Evolutionary conservation across 2,797 vertebrate genomes (phyloP), one percentile per base, ranked within the genome.

Genomic region (Pyrocephalus nanus): DNA sequence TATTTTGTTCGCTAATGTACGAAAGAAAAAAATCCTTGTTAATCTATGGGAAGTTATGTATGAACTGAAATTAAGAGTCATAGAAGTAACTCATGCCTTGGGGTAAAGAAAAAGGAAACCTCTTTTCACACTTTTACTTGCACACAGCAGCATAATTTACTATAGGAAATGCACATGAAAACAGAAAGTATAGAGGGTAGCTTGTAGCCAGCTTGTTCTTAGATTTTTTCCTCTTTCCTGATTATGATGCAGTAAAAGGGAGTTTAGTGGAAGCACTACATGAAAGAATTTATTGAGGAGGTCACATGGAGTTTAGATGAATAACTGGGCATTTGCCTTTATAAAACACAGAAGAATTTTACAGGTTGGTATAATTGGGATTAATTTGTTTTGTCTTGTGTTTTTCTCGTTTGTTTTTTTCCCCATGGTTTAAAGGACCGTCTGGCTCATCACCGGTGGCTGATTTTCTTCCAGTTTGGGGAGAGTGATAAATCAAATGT

Each of bases 401-500:
- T 43, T 32, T 64, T 75, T 77, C 6, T 79, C 58, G 15, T 23
- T 64, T 64, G 2, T 1, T 32, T 42, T 62, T 88, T 26, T 42
- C 30, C 29, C 38, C 26, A 74, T 62, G 7, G 1, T 83, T 95
- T 70, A 45, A 97, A 99, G 99, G 97, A 97, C 12, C 99, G 98
- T 34, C 96, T 99, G 96, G 98, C 98, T 74, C 98, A 97, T 92
- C 99, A 99, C 95, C 98, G 99, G 23, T 99, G 99, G 99, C 98
- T 99, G 80, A 83, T 99, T 77, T 99, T 98, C 97, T 99, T 99
- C 95, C 97, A 98, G 1, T 99, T 99, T 96, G 98, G 99, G 40
- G 95, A 98, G 38, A 96, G 81, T 60, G 97, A 96, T 90, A 97
- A 97, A 86, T 82, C 97, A 38, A 91, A 96, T 67, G 95, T 97